A percentile compares a stretch with the other conserved stretches of the same genome.
Evolutionary conservation across 1,140 invertebrate genomes (phyloP).

Genomic region (Dryas iulia): DNA sequence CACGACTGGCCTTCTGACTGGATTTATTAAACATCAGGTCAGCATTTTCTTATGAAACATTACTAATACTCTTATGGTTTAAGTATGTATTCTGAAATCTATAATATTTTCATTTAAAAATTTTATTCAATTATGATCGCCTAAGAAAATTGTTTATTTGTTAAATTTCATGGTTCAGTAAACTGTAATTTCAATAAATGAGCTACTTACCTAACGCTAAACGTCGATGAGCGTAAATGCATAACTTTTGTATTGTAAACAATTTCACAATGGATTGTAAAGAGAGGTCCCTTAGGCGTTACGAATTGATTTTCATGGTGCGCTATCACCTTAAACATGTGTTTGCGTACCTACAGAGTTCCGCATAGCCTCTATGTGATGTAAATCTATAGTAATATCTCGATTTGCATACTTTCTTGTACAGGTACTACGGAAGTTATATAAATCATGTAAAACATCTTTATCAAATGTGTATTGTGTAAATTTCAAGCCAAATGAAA

Average conservation of each 20-base stretch:
- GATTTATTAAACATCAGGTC: no score
- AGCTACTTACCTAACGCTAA: not conserved
- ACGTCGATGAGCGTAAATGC: not conserved
- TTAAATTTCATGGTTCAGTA: not conserved
- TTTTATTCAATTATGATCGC: not conserved
- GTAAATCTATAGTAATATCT: slow-evolving; percentile 10
- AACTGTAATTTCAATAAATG: not conserved
- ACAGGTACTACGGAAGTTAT: slow-evolving; percentile 11
- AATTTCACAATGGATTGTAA: not conserved
- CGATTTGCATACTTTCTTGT: slow-evolving; percentile 17
- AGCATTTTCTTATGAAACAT: no score
- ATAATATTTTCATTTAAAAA: not conserved
- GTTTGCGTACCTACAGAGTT: slow-evolving; percentile 6
- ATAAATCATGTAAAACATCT: not conserved
- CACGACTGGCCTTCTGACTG: no score
- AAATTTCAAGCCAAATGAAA: no score
- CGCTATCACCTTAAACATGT: not conserved
- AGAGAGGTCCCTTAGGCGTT: slow-evolving; percentile 4
- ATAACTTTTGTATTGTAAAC: not conserved
- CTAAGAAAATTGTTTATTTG: not conserved
- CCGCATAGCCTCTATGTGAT: slow-evolving; percentile 21
- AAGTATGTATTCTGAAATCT: no score
- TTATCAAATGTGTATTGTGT: no score
- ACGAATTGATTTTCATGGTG: slow-evolving; percentile 12
- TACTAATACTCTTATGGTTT: no score